Percentiles rank a stretch among this genome's conserved stretches.
phyloP scores from a whole-genome alignment of 2,888 invertebrate species.

The Hipparchia sbordonii region DNA sequence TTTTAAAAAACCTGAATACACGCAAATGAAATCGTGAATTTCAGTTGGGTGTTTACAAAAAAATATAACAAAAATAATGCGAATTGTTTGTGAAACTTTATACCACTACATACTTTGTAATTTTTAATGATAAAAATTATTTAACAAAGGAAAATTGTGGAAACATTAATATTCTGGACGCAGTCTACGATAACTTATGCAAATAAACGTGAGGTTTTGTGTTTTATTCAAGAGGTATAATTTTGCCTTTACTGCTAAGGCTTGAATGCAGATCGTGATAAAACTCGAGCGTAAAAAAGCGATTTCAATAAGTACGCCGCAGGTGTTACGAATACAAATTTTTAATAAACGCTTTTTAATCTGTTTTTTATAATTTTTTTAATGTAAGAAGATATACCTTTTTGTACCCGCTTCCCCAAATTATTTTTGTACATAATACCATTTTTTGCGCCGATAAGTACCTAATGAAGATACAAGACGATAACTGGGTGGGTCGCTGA shows the following conservation, averaged over 20 bases:
- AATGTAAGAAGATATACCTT: not conserved
- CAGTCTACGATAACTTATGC: conserved; percentile 48
- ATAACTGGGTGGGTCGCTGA: no score
- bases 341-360: conserved; percentile 26
- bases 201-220: conserved; percentile 56
- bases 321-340: conserved; percentile 33
- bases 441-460: no score
- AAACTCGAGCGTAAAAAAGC: conserved; percentile 26
- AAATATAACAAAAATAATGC: no score
- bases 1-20: no score
- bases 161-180: conserved; percentile 12
- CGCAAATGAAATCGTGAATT: no score
- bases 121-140: not conserved
- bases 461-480: no score
- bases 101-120: not conserved
- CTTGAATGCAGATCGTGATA: conserved; percentile 31
- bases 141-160: conserved; percentile 3
- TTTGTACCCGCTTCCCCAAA: no score
- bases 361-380: not conserved
- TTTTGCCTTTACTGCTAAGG: conserved; percentile 45
- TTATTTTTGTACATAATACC: no score
- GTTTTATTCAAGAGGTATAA: conserved; percentile 56
- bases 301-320: conserved; percentile 31
- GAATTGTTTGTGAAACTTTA: no score
- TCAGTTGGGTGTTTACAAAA: no score